Percentiles rank a stretch among this genome's conserved stretches.
phyloP scores from a whole-genome alignment of 2,888 invertebrate species.

The Ormyrus rosae region DNA sequence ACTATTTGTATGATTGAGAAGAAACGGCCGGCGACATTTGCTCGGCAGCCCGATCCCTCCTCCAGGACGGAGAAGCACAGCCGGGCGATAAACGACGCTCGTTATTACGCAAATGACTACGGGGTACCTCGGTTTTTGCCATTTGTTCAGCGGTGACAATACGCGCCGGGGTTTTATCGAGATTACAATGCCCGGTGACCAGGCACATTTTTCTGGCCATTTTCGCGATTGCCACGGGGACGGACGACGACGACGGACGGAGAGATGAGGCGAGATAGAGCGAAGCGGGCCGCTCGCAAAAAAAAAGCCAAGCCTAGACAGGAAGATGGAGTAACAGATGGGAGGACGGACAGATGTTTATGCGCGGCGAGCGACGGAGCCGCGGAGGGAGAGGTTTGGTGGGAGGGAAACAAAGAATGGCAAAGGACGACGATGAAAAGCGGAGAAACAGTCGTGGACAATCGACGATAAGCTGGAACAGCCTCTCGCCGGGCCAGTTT shows the following conservation, averaged over 20 bases:
- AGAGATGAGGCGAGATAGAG: conserved; percentile 35
- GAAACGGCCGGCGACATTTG: not conserved
- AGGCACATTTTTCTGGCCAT: conserved; percentile 26
- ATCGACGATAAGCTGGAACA: no score
- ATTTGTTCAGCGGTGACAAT: not conserved
- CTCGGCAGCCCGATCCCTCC: not conserved
- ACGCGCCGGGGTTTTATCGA: conserved; percentile 42
- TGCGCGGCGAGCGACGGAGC: conserved; percentile 4
- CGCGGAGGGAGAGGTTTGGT: no score
- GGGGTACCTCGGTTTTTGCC: conserved; percentile 21
- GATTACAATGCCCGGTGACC: conserved; percentile 47
- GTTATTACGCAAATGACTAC: conserved; percentile 57
- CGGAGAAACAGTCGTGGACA: no score
- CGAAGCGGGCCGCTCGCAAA: not conserved
- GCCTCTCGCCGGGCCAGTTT: no score
- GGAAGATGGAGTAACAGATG: conserved; percentile 51
- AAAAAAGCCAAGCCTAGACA: conserved; percentile 12
- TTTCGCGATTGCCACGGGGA: conserved; percentile 35
- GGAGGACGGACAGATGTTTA: conserved; percentile 51
- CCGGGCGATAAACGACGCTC: conserved; percentile 42
- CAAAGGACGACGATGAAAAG: no score
- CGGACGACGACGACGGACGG: not conserved
- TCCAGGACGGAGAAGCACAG: not conserved
- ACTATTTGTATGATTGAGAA: conserved; percentile 12
- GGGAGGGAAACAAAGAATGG: conserved; percentile 3